phyloP scores from a whole-genome alignment of 2,888 invertebrate species.

The Laspeyria flexula region DNA sequence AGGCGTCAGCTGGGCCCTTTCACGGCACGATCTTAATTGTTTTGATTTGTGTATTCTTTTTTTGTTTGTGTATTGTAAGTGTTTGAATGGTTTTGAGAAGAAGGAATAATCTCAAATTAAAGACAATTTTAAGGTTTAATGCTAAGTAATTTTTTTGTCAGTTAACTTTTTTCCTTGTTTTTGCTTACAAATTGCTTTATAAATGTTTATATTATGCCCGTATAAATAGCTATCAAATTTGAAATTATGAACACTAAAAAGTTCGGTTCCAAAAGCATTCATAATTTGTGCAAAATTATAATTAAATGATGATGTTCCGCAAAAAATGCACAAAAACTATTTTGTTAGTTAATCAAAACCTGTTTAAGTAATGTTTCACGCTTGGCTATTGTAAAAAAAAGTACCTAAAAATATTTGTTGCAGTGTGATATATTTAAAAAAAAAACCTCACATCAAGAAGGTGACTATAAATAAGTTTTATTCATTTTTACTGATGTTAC shows the following conservation, averaged over 20 bases:
- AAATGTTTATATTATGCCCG: neutral
- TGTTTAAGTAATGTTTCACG: no score
- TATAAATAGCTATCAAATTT: neutral
- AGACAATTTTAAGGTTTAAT: no score
- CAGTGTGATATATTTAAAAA: neutral
- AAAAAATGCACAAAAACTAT: constrained; percentile 2
- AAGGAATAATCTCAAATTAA: neutral
- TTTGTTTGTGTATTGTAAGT: constrained; percentile 9
- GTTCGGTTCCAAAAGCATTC: neutral
- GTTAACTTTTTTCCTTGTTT: no score
- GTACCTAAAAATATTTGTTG: neutral
- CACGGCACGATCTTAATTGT: constrained; percentile 55
- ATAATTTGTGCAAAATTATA: neutral
- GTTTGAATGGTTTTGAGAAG: neutral
- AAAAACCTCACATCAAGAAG: constrained; percentile 24
- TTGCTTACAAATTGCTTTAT: neutral
- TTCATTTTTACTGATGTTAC: constrained; percentile 35
- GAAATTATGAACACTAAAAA: neutral
- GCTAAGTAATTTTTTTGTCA: no score
- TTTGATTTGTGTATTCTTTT: constrained; percentile 41
- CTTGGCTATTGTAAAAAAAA: neutral
- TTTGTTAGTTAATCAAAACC: no score
- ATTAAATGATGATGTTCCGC: neutral
- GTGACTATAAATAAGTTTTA: constrained; percentile 31
- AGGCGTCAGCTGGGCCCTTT: constrained; percentile 50